phyloP scores from a whole-genome alignment of 2,797 vertebrate genomes.

The Glossophaga mutica region DNA sequence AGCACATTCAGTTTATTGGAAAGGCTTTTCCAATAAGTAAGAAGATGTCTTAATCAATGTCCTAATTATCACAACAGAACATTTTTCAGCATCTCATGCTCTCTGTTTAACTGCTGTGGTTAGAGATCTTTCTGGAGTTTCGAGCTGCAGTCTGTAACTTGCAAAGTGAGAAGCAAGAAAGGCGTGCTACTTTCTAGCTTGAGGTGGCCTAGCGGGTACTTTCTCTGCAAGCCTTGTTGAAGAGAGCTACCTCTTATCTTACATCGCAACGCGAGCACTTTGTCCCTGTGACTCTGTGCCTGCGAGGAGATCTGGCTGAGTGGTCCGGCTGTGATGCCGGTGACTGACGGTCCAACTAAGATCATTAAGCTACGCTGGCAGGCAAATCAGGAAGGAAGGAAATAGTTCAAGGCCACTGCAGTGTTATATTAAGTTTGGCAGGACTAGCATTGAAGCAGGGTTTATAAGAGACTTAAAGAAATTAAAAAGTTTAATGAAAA shows the following conservation, averaged over 20 bases:
- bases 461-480: background rate
- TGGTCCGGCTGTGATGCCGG: background rate
- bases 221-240: slow-evolving; percentile 6
- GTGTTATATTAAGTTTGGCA: background rate
- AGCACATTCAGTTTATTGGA: slow-evolving; percentile 46
- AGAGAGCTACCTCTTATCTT: slow-evolving; percentile 12
- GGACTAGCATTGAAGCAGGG: background rate
- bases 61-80: background rate
- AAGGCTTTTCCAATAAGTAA: slow-evolving; percentile 63
- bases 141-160: background rate
- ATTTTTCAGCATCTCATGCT: background rate
- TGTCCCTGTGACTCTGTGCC: slow-evolving; percentile 55
- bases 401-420: background rate
- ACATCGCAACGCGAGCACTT: slow-evolving; percentile 61
- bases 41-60: slow-evolving; percentile 9
- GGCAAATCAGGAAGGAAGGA: slow-evolving; percentile 72
- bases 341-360: slow-evolving; percentile 64
- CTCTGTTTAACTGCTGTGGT: slow-evolving; percentile 44
- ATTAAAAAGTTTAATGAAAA: background rate
- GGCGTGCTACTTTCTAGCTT: slow-evolving; percentile 39
- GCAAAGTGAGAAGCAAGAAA: slow-evolving; percentile 49
- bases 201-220: slow-evolving; percentile 31
- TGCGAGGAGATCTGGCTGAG: background rate
- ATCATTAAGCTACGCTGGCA: slow-evolving; percentile 22
- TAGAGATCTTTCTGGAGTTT: slow-evolving; percentile 36